Percentiles rank a stretch among this genome's conserved stretches.
phyloP scores from a whole-genome alignment of 2,113 vertebrate genomes.

The Rhinoptilus africanus region DNA sequence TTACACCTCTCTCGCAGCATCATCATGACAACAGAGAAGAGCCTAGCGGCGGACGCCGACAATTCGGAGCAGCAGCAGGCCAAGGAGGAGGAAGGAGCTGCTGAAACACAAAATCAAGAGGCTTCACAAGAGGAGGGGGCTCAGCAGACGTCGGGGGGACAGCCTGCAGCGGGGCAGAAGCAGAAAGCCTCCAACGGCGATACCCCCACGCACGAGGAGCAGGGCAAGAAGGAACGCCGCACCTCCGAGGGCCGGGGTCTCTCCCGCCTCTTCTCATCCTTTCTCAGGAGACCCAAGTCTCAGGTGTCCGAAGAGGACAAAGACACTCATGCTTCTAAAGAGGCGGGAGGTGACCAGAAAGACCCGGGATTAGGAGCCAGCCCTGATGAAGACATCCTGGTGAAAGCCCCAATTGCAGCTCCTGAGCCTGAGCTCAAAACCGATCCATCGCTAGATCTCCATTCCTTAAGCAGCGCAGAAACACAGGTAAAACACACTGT shows the following conservation, averaged over 20 bases:
- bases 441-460: conserved; percentile 87
- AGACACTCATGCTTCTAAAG: conserved; percentile 65
- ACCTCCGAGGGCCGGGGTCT: conserved; percentile 83
- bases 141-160: conserved; percentile 1
- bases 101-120: conserved; percentile 62
- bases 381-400: conserved; percentile 73
- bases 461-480: conserved; percentile 92
- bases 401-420: conserved; percentile 95
- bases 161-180: conserved; percentile 50
- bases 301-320: conserved; percentile 84
- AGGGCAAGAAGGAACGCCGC: conserved; percentile 75
- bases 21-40: conserved; percentile 97
- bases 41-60: conserved; percentile 71
- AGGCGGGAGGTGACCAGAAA: conserved; percentile 64
- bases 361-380: conserved; percentile 63
- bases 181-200: conserved; percentile 70
- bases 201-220: conserved; percentile 75
- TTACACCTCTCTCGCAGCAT: conserved; percentile 58
- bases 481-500: conserved; percentile 82
- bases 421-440: conserved; percentile 93
- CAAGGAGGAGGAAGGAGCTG: conserved; percentile 73
- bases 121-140: conserved; percentile 37
- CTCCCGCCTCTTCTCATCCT: conserved; percentile 91
- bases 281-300: conserved; percentile 89
- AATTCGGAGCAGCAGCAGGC: conserved; percentile 65